A percentile compares a stretch with the other conserved stretches of the same genome.
phyloP scores from a whole-genome alignment of 2,888 invertebrate species.

The Margaritifera margaritifera region DNA sequence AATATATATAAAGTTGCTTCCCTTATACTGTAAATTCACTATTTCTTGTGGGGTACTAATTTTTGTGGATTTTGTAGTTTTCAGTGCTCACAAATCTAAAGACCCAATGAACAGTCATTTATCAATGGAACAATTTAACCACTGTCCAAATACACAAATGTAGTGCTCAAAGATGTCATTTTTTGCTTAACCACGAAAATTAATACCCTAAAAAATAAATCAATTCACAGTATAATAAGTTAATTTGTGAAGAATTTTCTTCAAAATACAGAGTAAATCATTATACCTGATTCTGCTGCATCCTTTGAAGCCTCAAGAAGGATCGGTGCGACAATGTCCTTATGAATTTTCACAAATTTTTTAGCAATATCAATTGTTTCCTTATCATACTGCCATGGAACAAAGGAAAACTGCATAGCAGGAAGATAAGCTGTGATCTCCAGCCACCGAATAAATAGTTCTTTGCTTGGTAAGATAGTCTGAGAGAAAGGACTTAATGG shows the following conservation, averaged over 20 bases:
- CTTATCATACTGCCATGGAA: constrained; percentile 91
- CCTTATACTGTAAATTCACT: too few species aligned
- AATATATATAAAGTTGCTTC: too few species aligned
- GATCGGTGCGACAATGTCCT: constrained; percentile 43
- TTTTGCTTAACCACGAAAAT: too few species aligned
- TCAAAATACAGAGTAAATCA: neutral
- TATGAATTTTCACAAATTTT: constrained; percentile 44
- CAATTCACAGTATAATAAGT: neutral
- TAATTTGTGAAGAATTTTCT: neutral
- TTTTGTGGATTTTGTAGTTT: too few species aligned
- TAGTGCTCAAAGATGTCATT: too few species aligned
- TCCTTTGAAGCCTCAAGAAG: constrained; percentile 45
- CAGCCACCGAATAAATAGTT: constrained; percentile 84
- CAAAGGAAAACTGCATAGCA: constrained; percentile 90
- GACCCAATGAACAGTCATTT: too few species aligned
- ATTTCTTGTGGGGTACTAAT: too few species aligned
- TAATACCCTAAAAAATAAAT: neutral
- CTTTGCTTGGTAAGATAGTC: constrained; percentile 53
- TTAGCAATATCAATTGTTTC: constrained; percentile 64
- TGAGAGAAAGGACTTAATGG: constrained; percentile 37
- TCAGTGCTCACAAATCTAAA: too few species aligned
- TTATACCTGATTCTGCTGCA: constrained; percentile 31
- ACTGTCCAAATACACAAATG: too few species aligned
- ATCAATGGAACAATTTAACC: too few species aligned
- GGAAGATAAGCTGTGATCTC: constrained; percentile 91